These are phyloP conservation scores for Ascidia mentula DNA, from an alignment of 23 tunicate species.

Conservation along the genomic window DNA sequence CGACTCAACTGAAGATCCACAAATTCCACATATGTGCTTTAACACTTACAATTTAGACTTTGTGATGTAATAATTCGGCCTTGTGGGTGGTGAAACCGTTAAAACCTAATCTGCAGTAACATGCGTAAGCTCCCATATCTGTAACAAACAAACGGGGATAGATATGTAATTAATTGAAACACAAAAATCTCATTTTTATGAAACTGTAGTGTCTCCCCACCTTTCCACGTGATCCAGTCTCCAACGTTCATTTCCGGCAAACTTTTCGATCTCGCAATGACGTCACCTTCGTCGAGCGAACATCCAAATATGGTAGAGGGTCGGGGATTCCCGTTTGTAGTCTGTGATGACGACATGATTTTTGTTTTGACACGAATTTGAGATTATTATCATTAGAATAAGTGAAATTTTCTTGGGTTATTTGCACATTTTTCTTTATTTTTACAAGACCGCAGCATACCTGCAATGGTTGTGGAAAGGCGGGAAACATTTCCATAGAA, in stretches of 20 bases:
- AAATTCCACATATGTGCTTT: too few relatives aligned
- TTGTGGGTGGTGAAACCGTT: not conserved
- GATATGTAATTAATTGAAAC: too few relatives aligned
- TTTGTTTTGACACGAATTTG: not conserved
- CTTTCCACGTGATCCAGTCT: conserved; percentile 57
- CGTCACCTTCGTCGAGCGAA: conserved; percentile 33
- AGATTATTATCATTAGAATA: too few relatives aligned
- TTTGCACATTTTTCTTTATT: too few relatives aligned
- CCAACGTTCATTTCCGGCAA: conserved; percentile 45
- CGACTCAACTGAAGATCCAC: too few relatives aligned
- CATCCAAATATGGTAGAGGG: conserved; percentile 39
- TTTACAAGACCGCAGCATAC: too few relatives aligned
- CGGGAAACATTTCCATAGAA: not conserved
- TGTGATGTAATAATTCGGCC: not conserved
- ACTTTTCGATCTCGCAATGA: not conserved
- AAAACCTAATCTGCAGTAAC: not conserved
- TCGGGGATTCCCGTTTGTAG: not conserved
- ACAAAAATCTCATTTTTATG: not conserved
- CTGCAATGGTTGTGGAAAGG: not conserved
- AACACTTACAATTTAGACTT: not conserved
- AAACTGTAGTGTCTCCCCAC: not conserved
- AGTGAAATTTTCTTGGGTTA: too few relatives aligned
- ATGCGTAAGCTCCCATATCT: not conserved
- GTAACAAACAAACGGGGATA: too few relatives aligned
- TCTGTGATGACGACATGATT: not conserved